Base-by-base conservation (phyloP, 1,140 invertebrate species). In the Papilio xuthus region DNA sequence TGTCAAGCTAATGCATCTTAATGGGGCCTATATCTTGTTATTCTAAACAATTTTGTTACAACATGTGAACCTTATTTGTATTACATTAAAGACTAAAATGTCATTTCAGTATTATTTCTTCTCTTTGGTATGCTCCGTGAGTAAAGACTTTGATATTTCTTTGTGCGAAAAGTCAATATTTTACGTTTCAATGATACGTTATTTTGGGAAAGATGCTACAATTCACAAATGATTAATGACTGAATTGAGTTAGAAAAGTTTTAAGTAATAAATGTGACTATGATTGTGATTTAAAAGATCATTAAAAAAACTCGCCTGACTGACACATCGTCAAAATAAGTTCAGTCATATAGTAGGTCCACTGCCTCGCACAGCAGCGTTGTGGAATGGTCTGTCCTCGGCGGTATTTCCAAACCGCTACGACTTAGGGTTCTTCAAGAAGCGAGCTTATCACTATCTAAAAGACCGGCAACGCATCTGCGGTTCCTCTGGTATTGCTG, bases 1-100 rank as follows among this genome's bases (percentile, higher is more conserved):
- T 73, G 71, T 73, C 41, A 42, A 6, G 7, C 42, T 73, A 73
- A 73, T 47, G 71, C 20, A 73, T 42, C n/a, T 26, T 73, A 73
- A 50, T 47, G 71, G 2, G 23, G 37, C 71, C 71, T 47, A 42
- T 73, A 73, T 73, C 37, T 42, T 44, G 20, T 42, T 26, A 50
- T 26, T 44, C 12, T 47, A 67, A 15, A 26, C 12, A 28, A 13
- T 26, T 60, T 26, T 10, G 20, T 50, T 6, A 15, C 4, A 67
- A 32, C 26, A 63, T 63, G 15, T 28, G 12, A 28, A 63, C 60
- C 60, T 63, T 63, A 63, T 63, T 3, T 26, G 0, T 28, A 28
- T 63, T 4, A 4, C 4, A 15, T 63, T 63, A 63, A 26, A 63
- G 60, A 63, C 60, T 63, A 63, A 13, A 28, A 63, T 63, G 23